These are phyloP conservation scores for Halichoerus grypus DNA, from an alignment of 2,113 vertebrate genomes.

Conservation along the genomic window DNA sequence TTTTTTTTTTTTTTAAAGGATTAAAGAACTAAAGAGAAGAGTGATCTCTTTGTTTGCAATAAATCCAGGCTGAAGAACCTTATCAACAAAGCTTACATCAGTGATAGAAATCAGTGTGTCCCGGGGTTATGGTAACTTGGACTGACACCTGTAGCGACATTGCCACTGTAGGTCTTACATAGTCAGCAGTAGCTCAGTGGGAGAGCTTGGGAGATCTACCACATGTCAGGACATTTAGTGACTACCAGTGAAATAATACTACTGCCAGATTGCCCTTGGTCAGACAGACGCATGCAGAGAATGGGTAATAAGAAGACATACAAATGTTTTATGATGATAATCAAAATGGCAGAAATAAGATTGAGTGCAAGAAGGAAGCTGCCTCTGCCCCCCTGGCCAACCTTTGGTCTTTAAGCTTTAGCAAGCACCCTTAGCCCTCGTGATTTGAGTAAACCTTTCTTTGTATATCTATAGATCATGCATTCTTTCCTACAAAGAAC, in stretches of 20 bases:
- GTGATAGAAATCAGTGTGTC: background rate
- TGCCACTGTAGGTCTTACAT: background rate
- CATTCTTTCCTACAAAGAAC: background rate
- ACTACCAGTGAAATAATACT: background rate
- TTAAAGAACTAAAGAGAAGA: background rate
- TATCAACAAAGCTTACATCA: background rate
- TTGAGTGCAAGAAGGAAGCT: background rate
- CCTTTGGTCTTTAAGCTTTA: background rate
- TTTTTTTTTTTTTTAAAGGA: background rate
- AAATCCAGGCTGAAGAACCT: background rate
- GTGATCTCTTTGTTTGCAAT: background rate
- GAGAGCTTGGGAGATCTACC: background rate
- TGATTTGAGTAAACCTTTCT: background rate
- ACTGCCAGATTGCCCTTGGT: background rate
- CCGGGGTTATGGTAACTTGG: background rate
- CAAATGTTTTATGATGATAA: background rate
- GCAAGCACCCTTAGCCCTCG: background rate
- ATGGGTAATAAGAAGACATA: background rate
- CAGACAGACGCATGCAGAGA: background rate
- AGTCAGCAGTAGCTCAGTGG: background rate
- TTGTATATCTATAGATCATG: background rate
- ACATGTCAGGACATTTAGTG: background rate
- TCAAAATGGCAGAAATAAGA: background rate
- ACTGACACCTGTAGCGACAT: background rate
- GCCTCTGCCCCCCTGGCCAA: background rate